A percentile compares a stretch with the other conserved stretches of the same genome.
Conservation (phyloP, 2,113 vertebrate species). For the Catharus minimus region DNA sequence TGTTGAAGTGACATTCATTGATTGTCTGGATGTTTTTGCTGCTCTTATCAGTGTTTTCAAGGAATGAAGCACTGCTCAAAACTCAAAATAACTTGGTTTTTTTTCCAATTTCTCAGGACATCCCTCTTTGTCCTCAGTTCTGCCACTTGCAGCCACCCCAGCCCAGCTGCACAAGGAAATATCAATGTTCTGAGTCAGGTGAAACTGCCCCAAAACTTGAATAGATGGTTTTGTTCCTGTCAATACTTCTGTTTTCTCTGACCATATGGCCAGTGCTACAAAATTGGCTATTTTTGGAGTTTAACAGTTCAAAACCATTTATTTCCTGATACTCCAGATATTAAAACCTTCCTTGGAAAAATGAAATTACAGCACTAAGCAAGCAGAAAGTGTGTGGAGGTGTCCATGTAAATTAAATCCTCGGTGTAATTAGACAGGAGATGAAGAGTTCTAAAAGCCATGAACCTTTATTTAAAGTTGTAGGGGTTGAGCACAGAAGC, state of each 20-base stretch:
- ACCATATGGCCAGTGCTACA: not conserved
- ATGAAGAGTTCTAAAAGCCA: not conserved
- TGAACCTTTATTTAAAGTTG: not conserved
- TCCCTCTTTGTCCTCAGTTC: not conserved
- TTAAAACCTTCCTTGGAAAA: not conserved
- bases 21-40: not conserved
- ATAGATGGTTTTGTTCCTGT: not conserved
- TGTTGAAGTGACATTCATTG: rapidly evolving
- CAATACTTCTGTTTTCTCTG: not conserved
- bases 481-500: not conserved
- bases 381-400: not conserved
- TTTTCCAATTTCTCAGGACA: not conserved
- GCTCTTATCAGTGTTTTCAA: not conserved
- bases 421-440: not conserved
- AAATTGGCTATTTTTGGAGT: not conserved
- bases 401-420: not conserved
- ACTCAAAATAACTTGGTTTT: not conserved
- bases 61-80: not conserved
- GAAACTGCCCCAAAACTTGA: not conserved
- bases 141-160: not conserved
- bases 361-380: not conserved
- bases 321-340: not conserved
- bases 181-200: rapidly evolving
- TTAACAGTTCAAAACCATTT: not conserved
- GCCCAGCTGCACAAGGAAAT: not conserved